Base-by-base conservation (phyloP, 1,140 invertebrate genomes). In the Atopsyche davidsoni region DNA sequence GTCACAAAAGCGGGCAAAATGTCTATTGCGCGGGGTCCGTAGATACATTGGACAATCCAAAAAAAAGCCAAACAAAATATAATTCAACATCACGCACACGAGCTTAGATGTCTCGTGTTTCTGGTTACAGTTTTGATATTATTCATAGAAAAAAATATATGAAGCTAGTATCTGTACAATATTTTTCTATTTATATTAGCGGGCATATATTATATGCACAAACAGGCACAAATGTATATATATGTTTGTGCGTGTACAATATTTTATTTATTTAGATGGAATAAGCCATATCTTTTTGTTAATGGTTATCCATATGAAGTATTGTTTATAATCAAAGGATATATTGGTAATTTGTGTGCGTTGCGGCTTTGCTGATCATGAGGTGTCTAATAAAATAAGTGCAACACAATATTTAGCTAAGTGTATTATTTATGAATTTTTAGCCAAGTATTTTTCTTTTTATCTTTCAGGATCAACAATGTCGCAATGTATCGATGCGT, bases 231-330 rank as follows among this genome's bases (percentile, higher is more conserved):
- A 32, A 51, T 18, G 10, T 51, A 51, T 45, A 46, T 46, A 35
- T 34, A 51, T 52, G 32, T 47, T 40, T 48, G 35, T 48, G 35
- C 17, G 24, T 47, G 38, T 32, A 46, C 34, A 6, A 21, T 31
- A 31, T 21, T 36, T 11, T 18, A 36, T 36, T 36, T 47, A 36
- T 47, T 22, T 24, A 40, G 39, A 48, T 40, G 31, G 17, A 40
- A 17, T 4, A 10, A 48, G 28, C 13, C 28, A 40, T 3, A 48
- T 34, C 48, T 48, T 13, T 46, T 14, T 40, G 18, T 49, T n/a
- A n/a, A n/a, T n/a, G n/a, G n/a, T n/a, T n/a, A n/a, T n/a, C n/a
- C n/a, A n/a, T n/a, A n/a, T n/a, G n/a, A n/a, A n/a, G n/a, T n/a
- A n/a, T n/a, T n/a, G n/a, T n/a, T n/a, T n/a, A n/a, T n/a, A n/a